Evolutionary conservation across 2,797 vertebrate species (phyloP), one percentile per base, ranked within the genome.

Genomic region (Tarsius wallacei): DNA sequence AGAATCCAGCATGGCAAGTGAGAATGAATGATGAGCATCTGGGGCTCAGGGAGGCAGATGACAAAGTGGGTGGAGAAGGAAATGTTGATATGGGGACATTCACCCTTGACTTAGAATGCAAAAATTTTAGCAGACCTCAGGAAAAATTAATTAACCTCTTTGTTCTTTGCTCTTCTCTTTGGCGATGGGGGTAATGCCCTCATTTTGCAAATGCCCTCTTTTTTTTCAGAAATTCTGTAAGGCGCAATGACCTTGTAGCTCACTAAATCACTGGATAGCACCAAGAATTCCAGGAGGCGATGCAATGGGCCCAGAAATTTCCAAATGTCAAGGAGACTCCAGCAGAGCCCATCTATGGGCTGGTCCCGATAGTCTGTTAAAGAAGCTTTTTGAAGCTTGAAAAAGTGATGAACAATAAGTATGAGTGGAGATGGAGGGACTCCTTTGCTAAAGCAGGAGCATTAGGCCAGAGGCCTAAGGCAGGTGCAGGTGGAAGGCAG

Each of bases 81-180:
- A 1, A 7, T 15, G 12, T 6, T 8, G 28, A 57, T 2, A 0
- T 31, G 4, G 33, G 22, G 17, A 4, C 0, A 0, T 36, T 22
- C 55, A 24, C 71, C 53, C 12, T 2, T 22, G 55, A 42, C 53
- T 4, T n/a, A 7, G 36, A 26, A n/a, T 1, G 26, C 84, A 31
- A 8, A 7, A 16, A 21, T 42, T 3, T 13, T 3, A 14, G 16
- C 9, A 95, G 85, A 88, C 95, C 96, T 81, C 55, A 42, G 92
- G 74, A 68, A 63, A 96, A 96, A 83, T 87, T 90, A 80, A 95
- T 89, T 85, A 95, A 93, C 96, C 86, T 93, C 63, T 71, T 24
- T 64, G 57, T 53, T 74, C 78, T n/a, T 51, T 3, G 2, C 33
- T 55, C 47, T 91, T 53, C 59, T 70, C 87, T 42, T 31, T 7